phyloP scores from a whole-genome alignment of 2,888 invertebrate genomes.

The Rhagophthalmus giganteus region DNA sequence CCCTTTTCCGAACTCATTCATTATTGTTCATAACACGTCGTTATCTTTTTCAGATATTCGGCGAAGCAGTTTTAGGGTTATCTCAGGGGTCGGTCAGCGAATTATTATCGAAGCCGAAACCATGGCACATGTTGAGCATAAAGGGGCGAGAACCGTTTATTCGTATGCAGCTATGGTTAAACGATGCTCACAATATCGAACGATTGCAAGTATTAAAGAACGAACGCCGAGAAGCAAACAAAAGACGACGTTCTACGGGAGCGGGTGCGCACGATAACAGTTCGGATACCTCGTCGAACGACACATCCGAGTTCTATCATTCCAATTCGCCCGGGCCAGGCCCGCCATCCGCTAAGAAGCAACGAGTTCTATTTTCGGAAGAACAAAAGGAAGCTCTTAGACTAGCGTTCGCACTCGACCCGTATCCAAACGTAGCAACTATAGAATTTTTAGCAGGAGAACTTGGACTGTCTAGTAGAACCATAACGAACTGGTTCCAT shows the following conservation, averaged over 20 bases:
- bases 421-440: slow-evolving; percentile 95
- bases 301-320: slow-evolving; percentile 86
- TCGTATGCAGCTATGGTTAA: slow-evolving; percentile 95
- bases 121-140: slow-evolving; percentile 98
- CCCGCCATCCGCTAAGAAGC: slow-evolving; percentile 87
- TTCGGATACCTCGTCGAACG: slow-evolving; percentile 85
- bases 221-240: slow-evolving; percentile 88
- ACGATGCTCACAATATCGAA: slow-evolving; percentile 93
- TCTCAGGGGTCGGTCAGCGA: slow-evolving; percentile 98
- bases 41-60: slow-evolving; percentile 81
- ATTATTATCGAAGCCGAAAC: slow-evolving; percentile 95
- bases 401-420: slow-evolving; percentile 92
- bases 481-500: slow-evolving; percentile 99
- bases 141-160: slow-evolving; percentile 97
- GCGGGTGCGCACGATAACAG: slow-evolving; percentile 83
- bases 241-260: slow-evolving; percentile 81
- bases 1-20: too few relatives aligned
- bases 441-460: slow-evolving; percentile 94
- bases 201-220: slow-evolving; percentile 88
- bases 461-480: slow-evolving; percentile 87
- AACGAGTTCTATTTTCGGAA: slow-evolving; percentile 95
- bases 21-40: too few relatives aligned
- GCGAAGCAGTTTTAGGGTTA: slow-evolving; percentile 94
- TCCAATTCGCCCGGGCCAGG: slow-evolving; percentile 83
- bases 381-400: slow-evolving; percentile 97